Base-by-base conservation (phyloP, 2,888 invertebrate species). In the Euphydryas editha region DNA sequence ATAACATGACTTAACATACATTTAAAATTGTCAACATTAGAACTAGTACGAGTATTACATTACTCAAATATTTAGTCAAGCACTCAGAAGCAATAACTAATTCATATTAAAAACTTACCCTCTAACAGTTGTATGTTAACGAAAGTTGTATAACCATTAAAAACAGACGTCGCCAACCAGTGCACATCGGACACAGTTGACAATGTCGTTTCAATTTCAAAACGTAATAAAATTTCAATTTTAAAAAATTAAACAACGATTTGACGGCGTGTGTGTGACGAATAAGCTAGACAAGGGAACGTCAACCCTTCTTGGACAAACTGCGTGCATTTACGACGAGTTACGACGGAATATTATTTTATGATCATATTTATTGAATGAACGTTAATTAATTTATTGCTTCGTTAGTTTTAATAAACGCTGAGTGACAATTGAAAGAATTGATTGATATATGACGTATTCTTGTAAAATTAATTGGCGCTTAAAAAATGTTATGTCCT, bases 201-300 rank as follows among this genome's bases (percentile, higher is more conserved):
- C 61, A 49, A 47, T 47, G 24, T 36, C 47, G 20, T 24, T 24
- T 24, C 51, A 51, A 66, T 58, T 62, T 51, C 36, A 20, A 54
- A 59, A 67, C 72, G 82, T 81, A 85, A 90, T 91, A 90, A 88
- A 90, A 88, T 82, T 82, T 84, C 86, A 90, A 90, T 90, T 90
- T 89, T 77, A 85, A 90, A 87, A 88, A 87, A 87, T 88, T 90
- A 85, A 90, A 91, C 79, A 86, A 83, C 85, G 82, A 88, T 89
- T 89, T 87, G 87, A 82, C 88, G 81, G 77, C 88, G 88, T 79
- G 85, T 90, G 91, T 89, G 91, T 91, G 90, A 90, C 91, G 86
- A 91, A 92, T 81, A 84, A 81, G 81, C 80, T 80, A 81, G 80
- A 80, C 79, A 82, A 82, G 85, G 90, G 87, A 81, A 84, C 83